These are phyloP conservation scores for Valencia hispanica DNA, from an alignment of 2,797 vertebrate species.

Conservation along the genomic window DNA sequence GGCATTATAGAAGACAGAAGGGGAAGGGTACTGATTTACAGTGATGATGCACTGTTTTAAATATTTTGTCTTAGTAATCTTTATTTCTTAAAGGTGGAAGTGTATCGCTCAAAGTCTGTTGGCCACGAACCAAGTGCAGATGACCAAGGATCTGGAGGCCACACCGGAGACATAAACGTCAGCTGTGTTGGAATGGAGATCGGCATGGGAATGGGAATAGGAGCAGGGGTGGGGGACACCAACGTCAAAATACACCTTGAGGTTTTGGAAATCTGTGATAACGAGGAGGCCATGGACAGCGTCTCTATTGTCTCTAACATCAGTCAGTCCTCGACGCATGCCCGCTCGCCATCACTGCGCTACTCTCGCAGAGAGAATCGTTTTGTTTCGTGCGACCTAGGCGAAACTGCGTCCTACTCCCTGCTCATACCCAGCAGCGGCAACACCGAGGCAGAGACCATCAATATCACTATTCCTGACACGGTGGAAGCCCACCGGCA, in stretches of 20 bases:
- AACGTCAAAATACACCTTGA: conserved; percentile 97
- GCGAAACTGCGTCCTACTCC: conserved; percentile 95
- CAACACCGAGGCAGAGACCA: conserved; percentile 84
- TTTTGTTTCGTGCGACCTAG: conserved; percentile 95
- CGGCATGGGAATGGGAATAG: conserved; percentile 62
- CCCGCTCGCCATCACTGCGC: conserved; percentile 93
- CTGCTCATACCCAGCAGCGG: conserved; percentile 90
- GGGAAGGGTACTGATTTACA: not conserved
- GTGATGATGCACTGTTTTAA: not conserved
- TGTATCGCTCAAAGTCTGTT: conserved; percentile 96
- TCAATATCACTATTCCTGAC: conserved; percentile 97
- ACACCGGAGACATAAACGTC: conserved; percentile 44
- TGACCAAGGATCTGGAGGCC: conserved; percentile 72
- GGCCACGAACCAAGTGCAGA: conserved; percentile 94
- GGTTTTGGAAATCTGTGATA: conserved; percentile 97
- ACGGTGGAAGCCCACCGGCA: conserved; percentile 95
- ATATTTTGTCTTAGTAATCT: not conserved
- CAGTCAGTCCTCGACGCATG: conserved; percentile 94
- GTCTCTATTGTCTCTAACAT: conserved; percentile 98
- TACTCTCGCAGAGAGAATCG: conserved; percentile 95
- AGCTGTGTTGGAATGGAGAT: conserved; percentile 58
- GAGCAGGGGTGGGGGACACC: conserved; percentile 82
- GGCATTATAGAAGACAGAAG: not conserved
- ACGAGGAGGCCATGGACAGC: conserved; percentile 94
- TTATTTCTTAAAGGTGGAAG: conserved; percentile 83